These are phyloP conservation scores for Delphinapterus leucas DNA, from an alignment of 2,113 vertebrate genomes.

Conservation along the genomic window DNA sequence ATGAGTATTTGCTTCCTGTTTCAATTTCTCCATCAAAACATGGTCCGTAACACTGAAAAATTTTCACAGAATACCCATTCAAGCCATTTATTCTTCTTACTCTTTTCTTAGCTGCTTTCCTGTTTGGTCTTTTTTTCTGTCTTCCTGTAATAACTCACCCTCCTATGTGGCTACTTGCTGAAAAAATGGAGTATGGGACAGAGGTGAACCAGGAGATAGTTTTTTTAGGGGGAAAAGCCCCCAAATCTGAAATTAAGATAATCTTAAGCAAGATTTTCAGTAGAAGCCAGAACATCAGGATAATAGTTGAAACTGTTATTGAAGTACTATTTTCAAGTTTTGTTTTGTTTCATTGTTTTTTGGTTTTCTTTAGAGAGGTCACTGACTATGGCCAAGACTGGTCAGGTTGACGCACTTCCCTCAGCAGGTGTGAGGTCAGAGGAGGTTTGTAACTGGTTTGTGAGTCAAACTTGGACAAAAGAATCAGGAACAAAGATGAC, in stretches of 20 bases:
- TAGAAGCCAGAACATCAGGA: not conserved
- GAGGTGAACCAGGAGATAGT: not conserved
- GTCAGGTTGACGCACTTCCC: not conserved
- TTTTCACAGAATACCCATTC: not conserved
- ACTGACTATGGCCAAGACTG: not conserved
- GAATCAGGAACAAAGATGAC: not conserved
- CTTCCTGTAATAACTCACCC: not conserved
- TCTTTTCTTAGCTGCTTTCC: not conserved
- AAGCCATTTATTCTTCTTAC: not conserved
- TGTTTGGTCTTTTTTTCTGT: not conserved
- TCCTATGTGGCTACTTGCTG: not conserved
- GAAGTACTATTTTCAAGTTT: not conserved
- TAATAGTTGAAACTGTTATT: not conserved
- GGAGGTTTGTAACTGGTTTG: not conserved
- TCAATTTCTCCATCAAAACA: not conserved
- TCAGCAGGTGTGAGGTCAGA: not conserved
- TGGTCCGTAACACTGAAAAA: not conserved
- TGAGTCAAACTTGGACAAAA: not conserved
- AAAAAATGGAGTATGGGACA: not conserved
- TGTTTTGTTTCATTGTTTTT: not conserved
- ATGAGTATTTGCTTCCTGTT: not conserved
- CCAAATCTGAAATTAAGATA: not conserved
- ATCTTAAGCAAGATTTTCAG: not conserved
- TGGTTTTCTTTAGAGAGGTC: not conserved
- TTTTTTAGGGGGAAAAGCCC: not conserved